Evolutionary conservation across 2,888 invertebrate species (phyloP).

Genomic region (Carpatolechia fugitivella): DNA sequence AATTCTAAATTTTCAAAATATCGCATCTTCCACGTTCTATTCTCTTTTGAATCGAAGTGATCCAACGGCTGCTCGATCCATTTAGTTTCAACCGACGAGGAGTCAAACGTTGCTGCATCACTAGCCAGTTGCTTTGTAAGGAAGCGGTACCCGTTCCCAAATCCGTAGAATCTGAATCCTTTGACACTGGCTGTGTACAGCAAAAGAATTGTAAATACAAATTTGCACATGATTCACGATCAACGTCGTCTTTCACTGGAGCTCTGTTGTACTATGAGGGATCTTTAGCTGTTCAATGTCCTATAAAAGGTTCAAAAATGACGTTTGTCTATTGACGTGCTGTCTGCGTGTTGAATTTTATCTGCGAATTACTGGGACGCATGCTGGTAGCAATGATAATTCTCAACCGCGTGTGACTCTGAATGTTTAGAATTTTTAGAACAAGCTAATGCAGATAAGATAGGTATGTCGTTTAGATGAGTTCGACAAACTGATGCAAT

Average conservation of each 20-base stretch:
- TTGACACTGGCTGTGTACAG: constrained; percentile 26
- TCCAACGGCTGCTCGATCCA: constrained; percentile 61
- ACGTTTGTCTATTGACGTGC: constrained; percentile 5
- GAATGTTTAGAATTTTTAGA: constrained; percentile 4
- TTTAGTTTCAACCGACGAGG: constrained; percentile 31
- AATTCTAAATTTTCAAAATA: constrained; percentile 55
- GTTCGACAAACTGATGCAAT: background rate
- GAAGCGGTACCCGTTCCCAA: constrained; percentile 41
- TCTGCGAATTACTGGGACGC: constrained; percentile 13
- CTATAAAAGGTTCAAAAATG: background rate
- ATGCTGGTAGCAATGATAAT: constrained; percentile 14
- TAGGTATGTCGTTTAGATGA: background rate
- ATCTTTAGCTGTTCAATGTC: background rate
- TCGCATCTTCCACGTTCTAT: constrained; percentile 57
- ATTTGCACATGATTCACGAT: background rate
- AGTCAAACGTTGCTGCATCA: constrained; percentile 27
- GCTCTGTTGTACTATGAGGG: background rate
- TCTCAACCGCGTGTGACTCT: background rate
- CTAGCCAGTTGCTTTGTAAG: constrained; percentile 39
- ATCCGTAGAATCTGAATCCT: constrained; percentile 37
- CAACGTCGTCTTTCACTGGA: background rate
- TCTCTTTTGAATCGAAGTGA: constrained; percentile 51
- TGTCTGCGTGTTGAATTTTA: constrained; percentile 16
- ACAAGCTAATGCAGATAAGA: background rate
- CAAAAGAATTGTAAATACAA: constrained; percentile 11